Percentiles rank a stretch among this genome's conserved stretches.
Conservation (phyloP, 2,888 invertebrate genomes). For the Tyria jacobaeae region DNA sequence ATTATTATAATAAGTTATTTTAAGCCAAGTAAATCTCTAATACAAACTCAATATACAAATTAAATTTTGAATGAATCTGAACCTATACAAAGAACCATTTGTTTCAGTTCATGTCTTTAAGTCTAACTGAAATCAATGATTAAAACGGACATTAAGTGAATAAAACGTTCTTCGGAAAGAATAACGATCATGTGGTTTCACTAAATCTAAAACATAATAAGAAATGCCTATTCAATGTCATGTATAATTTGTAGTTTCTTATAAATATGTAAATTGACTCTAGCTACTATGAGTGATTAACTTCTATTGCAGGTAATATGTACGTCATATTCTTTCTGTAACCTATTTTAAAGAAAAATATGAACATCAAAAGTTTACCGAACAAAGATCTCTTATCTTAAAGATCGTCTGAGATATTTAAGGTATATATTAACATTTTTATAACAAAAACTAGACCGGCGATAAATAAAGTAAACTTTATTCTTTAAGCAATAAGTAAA, state of each 20-base stretch:
- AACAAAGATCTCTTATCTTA: not conserved
- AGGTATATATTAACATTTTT: not conserved
- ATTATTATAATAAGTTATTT: too few species aligned
- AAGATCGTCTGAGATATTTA: not conserved
- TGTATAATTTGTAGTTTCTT: constrained; percentile 2
- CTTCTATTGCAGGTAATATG: not conserved
- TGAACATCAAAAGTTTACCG: not conserved
- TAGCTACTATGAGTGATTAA: not conserved
- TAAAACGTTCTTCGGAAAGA: too few species aligned
- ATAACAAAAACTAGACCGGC: not conserved
- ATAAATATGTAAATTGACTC: not conserved
- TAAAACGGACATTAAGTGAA: too few species aligned
- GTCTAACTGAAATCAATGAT: too few species aligned
- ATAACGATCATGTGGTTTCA: too few species aligned
- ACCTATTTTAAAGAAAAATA: not conserved
- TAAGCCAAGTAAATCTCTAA: too few species aligned
- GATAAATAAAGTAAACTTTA: not conserved
- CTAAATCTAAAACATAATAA: too few species aligned
- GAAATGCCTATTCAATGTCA: not conserved
- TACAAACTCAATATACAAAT: too few species aligned
- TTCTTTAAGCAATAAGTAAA: not conserved
- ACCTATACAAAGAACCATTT: too few species aligned
- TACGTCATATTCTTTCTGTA: not conserved
- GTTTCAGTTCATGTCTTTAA: too few species aligned
- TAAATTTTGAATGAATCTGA: too few species aligned